Evolutionary conservation across 2,797 vertebrate genomes (phyloP), one percentile per base, ranked within the genome.

Genomic region (Bradypodion ventrale): DNA sequence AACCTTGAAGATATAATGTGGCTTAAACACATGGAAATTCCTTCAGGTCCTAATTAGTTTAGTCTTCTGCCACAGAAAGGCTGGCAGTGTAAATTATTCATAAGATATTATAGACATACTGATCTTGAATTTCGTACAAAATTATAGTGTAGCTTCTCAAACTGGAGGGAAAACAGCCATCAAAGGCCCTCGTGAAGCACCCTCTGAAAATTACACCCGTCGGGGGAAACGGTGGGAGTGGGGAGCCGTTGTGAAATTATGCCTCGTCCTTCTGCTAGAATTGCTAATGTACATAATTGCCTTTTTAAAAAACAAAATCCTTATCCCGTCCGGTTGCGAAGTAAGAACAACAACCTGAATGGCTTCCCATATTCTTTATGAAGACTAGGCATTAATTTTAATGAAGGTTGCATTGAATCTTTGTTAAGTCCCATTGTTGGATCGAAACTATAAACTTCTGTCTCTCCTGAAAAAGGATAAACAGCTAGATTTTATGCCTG

Each of bases 81-180:
- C 91, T 95, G 95, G 94, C 93, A 92, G 93, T 90, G 93, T 95
- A 94, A 95, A 95, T 95, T 95, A 95, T 95, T 95, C 94, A 95
- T 94, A 91, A 93, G 93, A 94, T 93, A 93, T 94, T 94, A 94
- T 89, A 95, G 93, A 89, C 91, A 91, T 88, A 90, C 93, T 92
- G 93, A 95, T 95, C 93, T 93, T 89, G 88, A 92, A 94, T 95
- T 95, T 93, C 93, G 91, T 91, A 95, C 82, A 91, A 94, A 94
- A 94, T 94, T 94, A 93, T 89, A 91, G 89, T 80, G 92, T 89
- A 90, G 92, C 93, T 94, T 92, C 65, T 94, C 86, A 93, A 92
- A 92, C 89, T 0, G 70, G 87, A 75, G 46, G 44, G 62, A 89
- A 75, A 84, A 80, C 77, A 73, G 76, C 77, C 92, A 90, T 84